These are phyloP conservation scores for Argyrosomus regius DNA, from an alignment of 2,797 vertebrate species.

Conservation along the genomic window DNA sequence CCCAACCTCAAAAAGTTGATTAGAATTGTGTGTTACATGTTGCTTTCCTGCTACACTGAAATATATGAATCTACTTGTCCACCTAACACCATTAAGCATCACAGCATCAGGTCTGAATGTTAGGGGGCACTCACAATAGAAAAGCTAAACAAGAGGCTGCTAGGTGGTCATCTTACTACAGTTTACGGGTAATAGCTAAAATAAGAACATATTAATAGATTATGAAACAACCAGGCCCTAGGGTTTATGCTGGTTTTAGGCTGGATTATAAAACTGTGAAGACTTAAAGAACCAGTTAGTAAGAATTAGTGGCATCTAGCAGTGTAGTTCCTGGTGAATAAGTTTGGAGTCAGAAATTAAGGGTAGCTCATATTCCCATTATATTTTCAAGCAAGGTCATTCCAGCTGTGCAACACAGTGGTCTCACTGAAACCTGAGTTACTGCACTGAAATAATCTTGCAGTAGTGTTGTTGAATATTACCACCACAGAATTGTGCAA, in stretches of 20 bases:
- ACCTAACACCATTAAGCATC: background rate
- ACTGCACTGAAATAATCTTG: too few species aligned
- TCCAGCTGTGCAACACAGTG: too few species aligned
- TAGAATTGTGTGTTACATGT: background rate
- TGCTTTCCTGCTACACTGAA: background rate
- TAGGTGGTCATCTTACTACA: background rate
- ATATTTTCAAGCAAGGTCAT: too few species aligned
- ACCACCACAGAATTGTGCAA: too few species aligned
- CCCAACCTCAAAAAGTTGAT: background rate
- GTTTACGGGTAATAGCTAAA: background rate
- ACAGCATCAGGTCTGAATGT: constrained; percentile 4
- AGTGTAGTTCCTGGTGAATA: too few species aligned
- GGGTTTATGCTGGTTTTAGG: background rate
- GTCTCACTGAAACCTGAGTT: too few species aligned
- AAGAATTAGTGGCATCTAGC: too few species aligned
- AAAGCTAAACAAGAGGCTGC: background rate
- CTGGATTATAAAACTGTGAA: background rate
- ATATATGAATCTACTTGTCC: background rate
- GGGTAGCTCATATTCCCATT: too few species aligned
- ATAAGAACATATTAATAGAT: too few species aligned
- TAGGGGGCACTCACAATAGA: background rate
- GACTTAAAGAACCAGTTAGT: background rate
- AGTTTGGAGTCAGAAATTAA: too few species aligned
- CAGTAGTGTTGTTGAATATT: too few species aligned
- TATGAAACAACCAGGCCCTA: background rate